Evolutionary conservation across 2,888 invertebrate species (phyloP), one percentile per base, ranked within the genome.

Genomic region (Notocelia uddmanniana): DNA sequence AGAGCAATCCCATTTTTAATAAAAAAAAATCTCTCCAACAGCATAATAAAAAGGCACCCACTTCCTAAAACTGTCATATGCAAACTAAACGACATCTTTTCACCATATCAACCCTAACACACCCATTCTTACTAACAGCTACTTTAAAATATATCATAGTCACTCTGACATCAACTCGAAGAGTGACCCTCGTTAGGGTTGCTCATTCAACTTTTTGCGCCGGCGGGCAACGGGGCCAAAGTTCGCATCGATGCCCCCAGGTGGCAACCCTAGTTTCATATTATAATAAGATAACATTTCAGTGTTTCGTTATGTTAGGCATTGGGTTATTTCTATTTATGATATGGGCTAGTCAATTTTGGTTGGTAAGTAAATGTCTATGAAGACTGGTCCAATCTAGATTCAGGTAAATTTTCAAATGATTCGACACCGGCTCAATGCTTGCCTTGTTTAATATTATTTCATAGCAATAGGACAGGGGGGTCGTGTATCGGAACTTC

Each of bases 131-230:
- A 13, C 37, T 54, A 63, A 26, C 15, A 59, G 59, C 45, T 64
- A 69, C 31, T 71, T 59, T 54, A 66, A 64, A 59, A 71, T 70
- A 66, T 66, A 58, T 70, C 64, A 70, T 64, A 52, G 37, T 57
- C 69, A 41, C 52, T 58, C 45, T 66, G 66, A 58, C 64, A 26
- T 68, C 11, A 52, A 52, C 59, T 59, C 50, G 41, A 69, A 59
- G 71, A 66, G 54, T 60, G 71, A 72, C 71, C 71, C 71, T 67
- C 71, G 67, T 72, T 72, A 72, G 60, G 71, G 66, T 31, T 26
- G 54, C 54, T 41, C 60, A 62, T 62, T 62, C 71, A 67, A 67
- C 31, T 60, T 55, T 72, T 72, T 67, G 37, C 45, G 21, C 60
- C 71, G 60, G 15, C n/a, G 52, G 54, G 66, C 54, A 59, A 66